Evolutionary conservation across 2,113 vertebrate genomes (phyloP), one percentile per base, ranked within the genome.

Genomic region (Chionomys nivalis): DNA sequence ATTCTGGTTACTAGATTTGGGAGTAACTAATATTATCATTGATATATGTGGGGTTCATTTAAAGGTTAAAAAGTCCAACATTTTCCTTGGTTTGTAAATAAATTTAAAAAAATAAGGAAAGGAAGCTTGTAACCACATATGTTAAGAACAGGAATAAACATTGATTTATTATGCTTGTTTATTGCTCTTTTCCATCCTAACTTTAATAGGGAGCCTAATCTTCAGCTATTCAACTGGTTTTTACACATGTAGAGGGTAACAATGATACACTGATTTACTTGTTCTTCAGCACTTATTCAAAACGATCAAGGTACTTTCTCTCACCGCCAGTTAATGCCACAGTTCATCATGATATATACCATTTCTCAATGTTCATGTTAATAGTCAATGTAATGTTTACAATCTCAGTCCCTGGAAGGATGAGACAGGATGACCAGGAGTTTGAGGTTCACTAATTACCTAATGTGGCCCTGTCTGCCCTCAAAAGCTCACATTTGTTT

Each of bases 311-410:
- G 5, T 94, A 5, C 73, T 44, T 85, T 93, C 49, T 49, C 6
- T 93, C 16, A 83, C 7, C 7, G 78, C 23, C 83, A 16, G 12
- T 82, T 93, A 96, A 42, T 78, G 24, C 28, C 28, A 33, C 44
- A 92, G 65, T n/a, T 90, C 92, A 75, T 89, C 65, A 96, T 58
- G 33, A 92, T 66, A 77, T 58, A 23, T 42, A 81, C 9, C 65
- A 94, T 66, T 88, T 97, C 23, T 94, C n/a, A 96, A 63, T 77
- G 26, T 72, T 94, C 36, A 76, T 2, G 70, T 42, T 33, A 39
- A 86, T 77, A 68, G 68, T 79, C 42, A 36, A 36, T 16, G 49
- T 33, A 58, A 58, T 58, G 3, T 21, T 52, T 75, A 55, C 31
- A 19, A 55, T 73, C n/a, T 58, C 70, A 73, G 33, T 36, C 58